Conservation (phyloP, 1,140 invertebrate species). For the Gerris buenoi region DNA sequence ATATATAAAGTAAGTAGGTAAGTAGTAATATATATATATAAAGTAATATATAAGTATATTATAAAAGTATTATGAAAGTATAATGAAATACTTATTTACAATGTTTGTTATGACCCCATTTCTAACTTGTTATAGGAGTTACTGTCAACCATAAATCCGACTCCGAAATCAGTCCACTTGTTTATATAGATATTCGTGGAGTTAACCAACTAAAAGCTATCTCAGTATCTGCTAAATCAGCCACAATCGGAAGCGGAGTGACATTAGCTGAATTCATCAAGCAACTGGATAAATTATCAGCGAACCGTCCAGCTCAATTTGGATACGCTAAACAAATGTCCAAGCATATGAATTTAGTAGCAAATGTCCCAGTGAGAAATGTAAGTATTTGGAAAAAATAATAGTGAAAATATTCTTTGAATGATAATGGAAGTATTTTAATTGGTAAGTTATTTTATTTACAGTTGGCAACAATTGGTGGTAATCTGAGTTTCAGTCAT, state of each 20-base stretch:
- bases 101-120: too few species aligned
- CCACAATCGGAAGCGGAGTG: constrained; percentile 39
- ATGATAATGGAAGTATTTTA: too few species aligned
- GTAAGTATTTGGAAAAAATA: constrained; percentile 42
- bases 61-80: too few species aligned
- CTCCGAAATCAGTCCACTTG: constrained; percentile 20
- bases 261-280: constrained; percentile 44
- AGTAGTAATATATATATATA: too few species aligned
- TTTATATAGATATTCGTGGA: constrained; percentile 55
- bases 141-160: not conserved
- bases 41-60: too few species aligned
- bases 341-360: constrained; percentile 49
- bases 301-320: constrained; percentile 31
- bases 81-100: too few species aligned
- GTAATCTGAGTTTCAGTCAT: constrained; percentile 65
- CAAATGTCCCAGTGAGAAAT: constrained; percentile 52
- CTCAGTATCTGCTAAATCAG: not conserved
- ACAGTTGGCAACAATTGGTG: constrained; percentile 55
- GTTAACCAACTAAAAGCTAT: constrained; percentile 42
- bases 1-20: too few species aligned
- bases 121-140: not conserved
- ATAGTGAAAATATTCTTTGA: too few species aligned
- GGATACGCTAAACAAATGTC: constrained; percentile 35
- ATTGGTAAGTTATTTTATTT: too few species aligned
- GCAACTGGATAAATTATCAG: constrained; percentile 35